Conservation (phyloP, 2,797 vertebrate genomes). For the Gadopsis bispinosus region DNA sequence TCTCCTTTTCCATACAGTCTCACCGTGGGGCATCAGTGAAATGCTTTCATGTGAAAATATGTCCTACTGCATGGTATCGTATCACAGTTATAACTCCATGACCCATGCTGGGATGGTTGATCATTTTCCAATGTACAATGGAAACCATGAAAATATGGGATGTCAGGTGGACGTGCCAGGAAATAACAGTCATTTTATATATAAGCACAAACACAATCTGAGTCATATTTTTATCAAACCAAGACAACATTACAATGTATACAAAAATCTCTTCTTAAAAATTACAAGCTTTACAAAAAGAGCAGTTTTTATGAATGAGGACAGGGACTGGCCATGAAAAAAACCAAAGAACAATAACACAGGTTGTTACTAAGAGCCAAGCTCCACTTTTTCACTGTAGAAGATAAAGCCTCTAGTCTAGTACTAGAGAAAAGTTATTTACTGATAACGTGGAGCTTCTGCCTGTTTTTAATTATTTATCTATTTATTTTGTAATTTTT, state of each 20-base stretch:
- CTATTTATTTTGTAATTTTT: too few relatives aligned
- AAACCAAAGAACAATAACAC: constrained; percentile 15
- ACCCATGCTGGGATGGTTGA: constrained; percentile 19
- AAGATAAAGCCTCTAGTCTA: too few relatives aligned
- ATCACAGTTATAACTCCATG: constrained; percentile 2
- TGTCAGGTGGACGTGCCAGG: constrained; percentile 12
- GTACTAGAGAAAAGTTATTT: too few relatives aligned
- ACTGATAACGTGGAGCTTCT: too few relatives aligned
- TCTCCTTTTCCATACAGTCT: constrained; percentile 20
- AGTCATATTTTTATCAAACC: constrained; percentile 18
- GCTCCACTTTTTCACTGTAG: constrained; percentile 41
- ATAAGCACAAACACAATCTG: constrained; percentile 9
- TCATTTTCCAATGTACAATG: constrained; percentile 5
- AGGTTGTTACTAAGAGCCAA: constrained; percentile 79
- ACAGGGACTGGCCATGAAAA: constrained; percentile 51
- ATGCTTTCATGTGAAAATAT: constrained; percentile 53
- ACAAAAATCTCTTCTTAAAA: constrained; percentile 17
- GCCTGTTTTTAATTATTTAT: too few relatives aligned
- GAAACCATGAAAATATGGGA: constrained; percentile 25
- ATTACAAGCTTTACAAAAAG: constrained; percentile 32
- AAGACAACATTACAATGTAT: constrained; percentile 23
- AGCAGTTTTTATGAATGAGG: constrained; percentile 69
- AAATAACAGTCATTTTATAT: constrained; percentile 24
- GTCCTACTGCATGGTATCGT: neutral
- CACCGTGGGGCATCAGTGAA: constrained; percentile 15